A percentile compares a stretch with the other conserved stretches of the same genome.
These are phyloP conservation scores for Pentalonia nigronervosa DNA, from an alignment of 1,140 invertebrate genomes.

Conservation along the genomic window DNA sequence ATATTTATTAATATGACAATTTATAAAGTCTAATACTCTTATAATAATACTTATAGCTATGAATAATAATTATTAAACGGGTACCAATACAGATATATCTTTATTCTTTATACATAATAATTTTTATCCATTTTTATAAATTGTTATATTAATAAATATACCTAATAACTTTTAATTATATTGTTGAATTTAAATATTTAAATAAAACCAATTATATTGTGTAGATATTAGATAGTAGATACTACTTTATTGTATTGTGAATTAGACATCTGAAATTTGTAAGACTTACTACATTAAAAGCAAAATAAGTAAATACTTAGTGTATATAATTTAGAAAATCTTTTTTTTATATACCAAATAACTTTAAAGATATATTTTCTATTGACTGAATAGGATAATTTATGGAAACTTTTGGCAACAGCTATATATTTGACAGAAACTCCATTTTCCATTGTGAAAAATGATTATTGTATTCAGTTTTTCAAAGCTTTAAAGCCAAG, in stretches of 20 bases:
- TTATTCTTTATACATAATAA: background rate
- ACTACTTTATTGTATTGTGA: background rate
- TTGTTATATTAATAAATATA: background rate
- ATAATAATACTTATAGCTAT: background rate
- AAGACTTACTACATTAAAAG: slow-evolving; percentile 2
- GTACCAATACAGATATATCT: too few species aligned
- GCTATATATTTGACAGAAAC: background rate
- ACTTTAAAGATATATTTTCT: background rate
- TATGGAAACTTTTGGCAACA: background rate
- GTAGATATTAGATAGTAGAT: background rate
- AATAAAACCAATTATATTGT: background rate
- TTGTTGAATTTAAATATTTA: background rate
- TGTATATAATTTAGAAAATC: background rate
- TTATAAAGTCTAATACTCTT: too few species aligned
- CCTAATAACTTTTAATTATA: slow-evolving; percentile 3
- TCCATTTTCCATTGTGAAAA: slow-evolving; percentile 1
- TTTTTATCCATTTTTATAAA: background rate
- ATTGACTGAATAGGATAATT: background rate
- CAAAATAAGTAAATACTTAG: background rate
- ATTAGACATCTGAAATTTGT: background rate
- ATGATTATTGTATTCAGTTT: background rate
- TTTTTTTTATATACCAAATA: background rate
- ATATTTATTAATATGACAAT: background rate
- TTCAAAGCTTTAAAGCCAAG: background rate
- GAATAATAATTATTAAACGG: background rate